phyloP scores from a whole-genome alignment of 2,797 vertebrate genomes.

The Gouania willdenowi region DNA sequence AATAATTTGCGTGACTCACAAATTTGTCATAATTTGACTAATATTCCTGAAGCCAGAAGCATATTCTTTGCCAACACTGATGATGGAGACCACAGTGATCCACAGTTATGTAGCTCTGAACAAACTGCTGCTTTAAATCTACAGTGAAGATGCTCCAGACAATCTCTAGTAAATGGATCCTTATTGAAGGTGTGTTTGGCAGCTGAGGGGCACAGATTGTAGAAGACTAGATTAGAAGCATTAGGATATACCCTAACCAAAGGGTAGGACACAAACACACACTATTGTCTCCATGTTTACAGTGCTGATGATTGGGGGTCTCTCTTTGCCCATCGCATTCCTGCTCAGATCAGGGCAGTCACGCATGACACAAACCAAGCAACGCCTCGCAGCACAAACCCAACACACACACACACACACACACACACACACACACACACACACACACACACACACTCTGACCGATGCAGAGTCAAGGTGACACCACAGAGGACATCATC shows the following conservation, averaged over 20 bases:
- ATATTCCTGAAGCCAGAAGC: too few relatives aligned
- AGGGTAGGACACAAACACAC: slow-evolving; percentile 38
- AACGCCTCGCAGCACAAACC: slow-evolving; percentile 30
- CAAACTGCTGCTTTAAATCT: too few relatives aligned
- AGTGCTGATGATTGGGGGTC: slow-evolving; percentile 45
- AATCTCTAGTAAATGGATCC: slow-evolving; percentile 55
- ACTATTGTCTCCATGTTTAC: slow-evolving; percentile 71
- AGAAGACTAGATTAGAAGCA: slow-evolving; percentile 59
- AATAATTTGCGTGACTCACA: too few relatives aligned
- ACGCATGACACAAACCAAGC: slow-evolving; percentile 30
- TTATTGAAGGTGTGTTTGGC: slow-evolving; percentile 61
- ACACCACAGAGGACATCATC: background rate
- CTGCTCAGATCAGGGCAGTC: slow-evolving; percentile 59
- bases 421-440: background rate
- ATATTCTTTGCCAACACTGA: too few relatives aligned
- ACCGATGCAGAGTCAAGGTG: slow-evolving; percentile 21
- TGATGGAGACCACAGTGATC: background rate
- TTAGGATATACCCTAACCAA: slow-evolving; percentile 69
- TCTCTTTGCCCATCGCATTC: slow-evolving; percentile 50
- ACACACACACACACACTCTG: background rate
- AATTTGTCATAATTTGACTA: too few relatives aligned
- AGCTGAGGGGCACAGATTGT: slow-evolving; percentile 53
- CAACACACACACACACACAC: background rate
- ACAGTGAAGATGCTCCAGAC: slow-evolving; percentile 33
- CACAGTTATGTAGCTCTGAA: too few relatives aligned